Conservation (phyloP, 2,797 vertebrate species). For the Mionectes olivaceus region DNA sequence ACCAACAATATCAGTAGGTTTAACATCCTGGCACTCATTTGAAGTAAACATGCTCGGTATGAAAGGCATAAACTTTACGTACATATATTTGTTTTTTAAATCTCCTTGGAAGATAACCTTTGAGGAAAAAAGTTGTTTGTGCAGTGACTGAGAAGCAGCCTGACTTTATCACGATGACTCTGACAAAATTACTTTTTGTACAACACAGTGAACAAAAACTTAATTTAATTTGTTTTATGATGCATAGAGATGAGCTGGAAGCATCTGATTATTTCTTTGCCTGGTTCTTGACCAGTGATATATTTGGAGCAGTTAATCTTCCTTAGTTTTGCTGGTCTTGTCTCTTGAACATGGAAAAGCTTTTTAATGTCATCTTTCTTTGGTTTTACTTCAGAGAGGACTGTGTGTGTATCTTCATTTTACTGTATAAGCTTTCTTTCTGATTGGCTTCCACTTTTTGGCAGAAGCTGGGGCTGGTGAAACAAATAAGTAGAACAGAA, state of each 20-base stretch:
- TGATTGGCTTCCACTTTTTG: not conserved
- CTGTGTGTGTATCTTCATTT: not conserved
- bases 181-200: constrained; percentile 47
- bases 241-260: constrained; percentile 50
- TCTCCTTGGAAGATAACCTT: constrained; percentile 44
- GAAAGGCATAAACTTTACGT: not conserved
- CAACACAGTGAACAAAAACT: constrained; percentile 48
- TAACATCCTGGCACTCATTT: not conserved
- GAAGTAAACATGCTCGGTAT: not conserved
- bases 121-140: constrained; percentile 11
- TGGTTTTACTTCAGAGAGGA: not conserved
- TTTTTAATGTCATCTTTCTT: not conserved
- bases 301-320: not conserved
- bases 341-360: not conserved
- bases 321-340: constrained; percentile 1
- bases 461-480: not conserved
- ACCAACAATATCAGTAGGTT: not conserved
- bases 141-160: constrained; percentile 28
- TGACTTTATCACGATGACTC: constrained; percentile 24
- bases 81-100: not conserved
- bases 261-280: constrained; percentile 24
- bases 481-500: not conserved
- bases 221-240: constrained; percentile 62
- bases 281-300: constrained; percentile 7
- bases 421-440: not conserved